Percentiles rank a stretch among this genome's conserved stretches.
Evolutionary conservation across 1,140 invertebrate genomes (phyloP).

Genomic region (Cyclargus thomasi): DNA sequence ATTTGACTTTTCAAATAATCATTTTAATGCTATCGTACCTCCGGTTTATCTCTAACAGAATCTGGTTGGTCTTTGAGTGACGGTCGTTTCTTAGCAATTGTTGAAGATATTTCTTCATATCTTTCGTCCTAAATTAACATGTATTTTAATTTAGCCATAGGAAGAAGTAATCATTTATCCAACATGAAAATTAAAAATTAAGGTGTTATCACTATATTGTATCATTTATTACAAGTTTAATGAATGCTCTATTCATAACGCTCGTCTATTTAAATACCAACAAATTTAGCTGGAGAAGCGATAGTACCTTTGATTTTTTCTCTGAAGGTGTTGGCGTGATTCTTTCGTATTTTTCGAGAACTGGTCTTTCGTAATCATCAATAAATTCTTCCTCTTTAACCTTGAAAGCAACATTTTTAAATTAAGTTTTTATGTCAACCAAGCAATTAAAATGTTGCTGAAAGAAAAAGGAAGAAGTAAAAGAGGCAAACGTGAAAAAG

Average conservation of each 20-base stretch:
- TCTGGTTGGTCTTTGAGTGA: conserved; percentile 37
- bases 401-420: conserved; percentile 37
- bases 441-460: too few relatives aligned
- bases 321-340: conserved; percentile 68
- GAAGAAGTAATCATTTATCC: not conserved
- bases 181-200: too few relatives aligned
- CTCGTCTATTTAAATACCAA: too few relatives aligned
- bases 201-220: too few relatives aligned
- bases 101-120: conserved; percentile 63
- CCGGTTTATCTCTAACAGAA: conserved; percentile 14
- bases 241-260: too few relatives aligned
- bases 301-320: conserved; percentile 69
- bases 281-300: too few relatives aligned
- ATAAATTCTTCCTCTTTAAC: conserved; percentile 74
- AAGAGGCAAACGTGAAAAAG: not conserved
- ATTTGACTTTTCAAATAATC: not conserved
- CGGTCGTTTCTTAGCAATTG: conserved; percentile 33
- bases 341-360: conserved; percentile 80
- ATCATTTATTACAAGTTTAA: too few relatives aligned
- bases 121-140: conserved; percentile 61
- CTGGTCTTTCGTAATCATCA: conserved; percentile 79
- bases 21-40: not conserved
- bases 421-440: too few relatives aligned
- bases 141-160: not conserved
- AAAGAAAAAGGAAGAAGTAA: too few relatives aligned